Conservation (phyloP, 1,140 invertebrate genomes). For the Akabosia matsudoensis region DNA sequence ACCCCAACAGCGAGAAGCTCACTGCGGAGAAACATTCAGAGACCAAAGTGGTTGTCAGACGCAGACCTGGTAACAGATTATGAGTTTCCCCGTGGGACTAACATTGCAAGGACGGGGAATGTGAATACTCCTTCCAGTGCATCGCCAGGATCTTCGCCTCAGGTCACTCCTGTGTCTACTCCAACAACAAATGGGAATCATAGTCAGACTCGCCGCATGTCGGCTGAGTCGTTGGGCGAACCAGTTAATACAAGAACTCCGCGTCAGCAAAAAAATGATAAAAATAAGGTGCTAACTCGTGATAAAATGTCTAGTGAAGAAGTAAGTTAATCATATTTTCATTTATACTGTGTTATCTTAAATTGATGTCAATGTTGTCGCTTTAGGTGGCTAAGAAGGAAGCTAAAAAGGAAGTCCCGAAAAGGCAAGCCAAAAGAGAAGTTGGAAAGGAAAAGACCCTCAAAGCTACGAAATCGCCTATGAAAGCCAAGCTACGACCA, state of each 20-base stretch:
- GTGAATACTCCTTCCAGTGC: not conserved
- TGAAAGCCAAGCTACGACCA: too few species aligned
- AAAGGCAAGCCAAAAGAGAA: too few species aligned
- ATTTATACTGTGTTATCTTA: too few species aligned
- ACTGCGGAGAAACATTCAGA: not conserved
- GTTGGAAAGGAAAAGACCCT: too few species aligned
- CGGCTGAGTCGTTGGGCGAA: not conserved
- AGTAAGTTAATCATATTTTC: too few species aligned
- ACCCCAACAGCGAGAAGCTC: not conserved
- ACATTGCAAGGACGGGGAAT: not conserved
- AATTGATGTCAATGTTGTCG: too few species aligned
- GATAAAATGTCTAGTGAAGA: not conserved
- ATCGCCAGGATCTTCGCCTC: not conserved
- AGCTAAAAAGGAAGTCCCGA: too few species aligned
- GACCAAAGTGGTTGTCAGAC: slow-evolving; percentile 3
- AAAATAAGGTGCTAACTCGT: not conserved
- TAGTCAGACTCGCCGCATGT: not conserved
- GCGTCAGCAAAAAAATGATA: not conserved
- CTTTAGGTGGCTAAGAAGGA: too few species aligned
- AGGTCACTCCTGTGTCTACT: not conserved
- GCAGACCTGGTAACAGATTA: slow-evolving; percentile 4
- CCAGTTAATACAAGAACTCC: not conserved
- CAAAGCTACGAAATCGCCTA: too few species aligned
- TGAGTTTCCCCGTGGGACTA: slow-evolving; percentile 4
- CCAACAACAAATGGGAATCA: not conserved